A percentile compares a stretch with the other conserved stretches of the same genome.
Evolutionary conservation across 2,888 invertebrate species (phyloP).

Genomic region (Limnephilus lunatus): DNA sequence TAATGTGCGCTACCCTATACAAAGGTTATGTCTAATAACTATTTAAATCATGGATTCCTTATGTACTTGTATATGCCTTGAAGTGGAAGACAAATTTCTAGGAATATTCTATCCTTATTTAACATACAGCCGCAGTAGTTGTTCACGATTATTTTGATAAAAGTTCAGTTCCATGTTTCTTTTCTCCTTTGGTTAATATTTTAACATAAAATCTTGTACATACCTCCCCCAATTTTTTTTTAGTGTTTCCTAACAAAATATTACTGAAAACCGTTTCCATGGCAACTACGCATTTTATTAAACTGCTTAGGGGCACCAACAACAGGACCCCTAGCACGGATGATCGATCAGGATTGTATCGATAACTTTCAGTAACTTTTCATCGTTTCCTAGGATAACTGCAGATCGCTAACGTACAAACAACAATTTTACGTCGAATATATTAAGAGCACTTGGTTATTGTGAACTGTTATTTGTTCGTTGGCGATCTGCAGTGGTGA

Average conservation of each 20-base stretch:
- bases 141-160: not conserved
- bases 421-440: too few species aligned
- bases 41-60: not conserved
- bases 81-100: not conserved
- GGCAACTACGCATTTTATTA: not conserved
- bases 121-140: not conserved
- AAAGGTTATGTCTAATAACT: not conserved
- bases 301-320: not conserved
- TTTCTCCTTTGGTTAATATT: not conserved
- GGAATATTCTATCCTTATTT: not conserved
- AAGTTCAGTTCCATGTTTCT: not conserved
- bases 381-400: too few species aligned
- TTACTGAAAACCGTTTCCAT: not conserved
- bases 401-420: too few species aligned
- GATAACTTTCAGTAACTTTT: too few species aligned
- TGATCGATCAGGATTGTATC: too few species aligned
- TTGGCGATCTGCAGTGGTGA: too few species aligned
- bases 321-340: too few species aligned
- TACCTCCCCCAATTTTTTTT: not conserved
- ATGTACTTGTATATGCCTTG: not conserved
- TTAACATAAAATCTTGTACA: not conserved
- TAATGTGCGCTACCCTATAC: conserved; percentile 9
- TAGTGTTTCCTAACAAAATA: too few species aligned
- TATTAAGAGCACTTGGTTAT: too few species aligned
- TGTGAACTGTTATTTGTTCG: too few species aligned